Conservation (phyloP, 2,113 vertebrate species). For the Brachypodius melanocephalos region DNA sequence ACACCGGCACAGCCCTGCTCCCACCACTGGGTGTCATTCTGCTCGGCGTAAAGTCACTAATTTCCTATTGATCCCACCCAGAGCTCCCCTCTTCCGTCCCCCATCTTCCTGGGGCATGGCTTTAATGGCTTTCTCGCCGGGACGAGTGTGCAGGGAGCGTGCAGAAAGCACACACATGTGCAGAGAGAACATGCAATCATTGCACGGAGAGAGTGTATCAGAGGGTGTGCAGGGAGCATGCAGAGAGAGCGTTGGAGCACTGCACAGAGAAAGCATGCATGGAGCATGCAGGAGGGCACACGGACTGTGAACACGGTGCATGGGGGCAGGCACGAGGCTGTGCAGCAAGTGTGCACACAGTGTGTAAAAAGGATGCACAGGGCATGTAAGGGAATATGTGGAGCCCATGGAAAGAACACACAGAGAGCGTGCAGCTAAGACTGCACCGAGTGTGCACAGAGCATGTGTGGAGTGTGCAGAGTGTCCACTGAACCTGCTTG, state of each 20-base stretch:
- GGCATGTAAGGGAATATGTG: not conserved
- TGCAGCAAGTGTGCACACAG: not conserved
- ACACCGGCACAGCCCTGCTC: not conserved
- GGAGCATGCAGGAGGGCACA: not conserved
- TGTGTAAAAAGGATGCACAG: not conserved
- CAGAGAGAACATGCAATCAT: not conserved
- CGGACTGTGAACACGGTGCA: rapidly evolving
- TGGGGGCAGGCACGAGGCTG: not conserved
- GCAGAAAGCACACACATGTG: not conserved
- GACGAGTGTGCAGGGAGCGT: not conserved
- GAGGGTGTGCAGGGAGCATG: rapidly evolving
- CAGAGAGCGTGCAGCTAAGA: rapidly evolving
- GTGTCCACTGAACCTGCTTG: rapidly evolving
- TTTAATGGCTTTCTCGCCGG: not conserved
- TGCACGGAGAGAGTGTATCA: not conserved
- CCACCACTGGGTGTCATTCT: not conserved
- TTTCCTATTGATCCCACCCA: conserved; percentile 52
- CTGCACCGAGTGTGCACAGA: rapidly evolving
- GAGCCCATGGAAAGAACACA: not conserved
- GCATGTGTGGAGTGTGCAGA: rapidly evolving
- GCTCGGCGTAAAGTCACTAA: conserved; percentile 59
- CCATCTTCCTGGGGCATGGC: not conserved
- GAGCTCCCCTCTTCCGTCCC: conserved; percentile 34
- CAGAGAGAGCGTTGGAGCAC: not conserved
- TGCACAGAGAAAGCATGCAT: rapidly evolving